phyloP scores from a whole-genome alignment of 2,797 vertebrate genomes.

The Valencia hispanica region DNA sequence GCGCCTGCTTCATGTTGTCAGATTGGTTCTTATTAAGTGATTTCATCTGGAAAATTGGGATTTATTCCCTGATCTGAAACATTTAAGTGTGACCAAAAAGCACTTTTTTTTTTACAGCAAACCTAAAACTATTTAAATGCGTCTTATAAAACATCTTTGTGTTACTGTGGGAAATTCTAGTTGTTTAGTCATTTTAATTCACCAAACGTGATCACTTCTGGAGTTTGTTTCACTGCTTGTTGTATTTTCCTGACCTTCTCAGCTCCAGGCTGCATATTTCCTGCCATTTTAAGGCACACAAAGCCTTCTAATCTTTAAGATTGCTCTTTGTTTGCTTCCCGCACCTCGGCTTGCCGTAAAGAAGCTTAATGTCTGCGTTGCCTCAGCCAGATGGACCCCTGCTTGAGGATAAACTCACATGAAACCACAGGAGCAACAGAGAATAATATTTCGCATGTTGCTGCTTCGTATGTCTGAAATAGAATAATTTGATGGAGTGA shows the following conservation, averaged over 20 bases:
- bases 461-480: neutral
- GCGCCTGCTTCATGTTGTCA: neutral
- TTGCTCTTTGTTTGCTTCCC: slow-evolving; percentile 66
- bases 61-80: neutral
- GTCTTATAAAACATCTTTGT: neutral
- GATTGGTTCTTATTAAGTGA: neutral
- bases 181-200: neutral
- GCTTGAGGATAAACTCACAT: slow-evolving; percentile 32
- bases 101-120: neutral
- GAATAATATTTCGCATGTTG: slow-evolving; percentile 23
- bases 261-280: slow-evolving; percentile 19
- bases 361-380: slow-evolving; percentile 69
- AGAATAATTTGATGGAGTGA: slow-evolving; percentile 26
- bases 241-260: neutral
- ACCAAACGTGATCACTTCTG: neutral
- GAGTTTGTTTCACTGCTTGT: neutral
- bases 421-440: slow-evolving; percentile 23
- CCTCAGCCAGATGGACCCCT: slow-evolving; percentile 62
- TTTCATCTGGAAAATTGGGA: neutral
- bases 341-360: slow-evolving; percentile 58
- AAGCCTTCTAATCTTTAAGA: slow-evolving; percentile 57
- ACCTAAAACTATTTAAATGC: neutral
- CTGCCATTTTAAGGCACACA: slow-evolving; percentile 42
- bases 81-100: neutral
- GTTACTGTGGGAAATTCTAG: neutral